Evolutionary conservation across 2,113 vertebrate genomes (phyloP).

Genomic region (Pituophis catenifer): DNA sequence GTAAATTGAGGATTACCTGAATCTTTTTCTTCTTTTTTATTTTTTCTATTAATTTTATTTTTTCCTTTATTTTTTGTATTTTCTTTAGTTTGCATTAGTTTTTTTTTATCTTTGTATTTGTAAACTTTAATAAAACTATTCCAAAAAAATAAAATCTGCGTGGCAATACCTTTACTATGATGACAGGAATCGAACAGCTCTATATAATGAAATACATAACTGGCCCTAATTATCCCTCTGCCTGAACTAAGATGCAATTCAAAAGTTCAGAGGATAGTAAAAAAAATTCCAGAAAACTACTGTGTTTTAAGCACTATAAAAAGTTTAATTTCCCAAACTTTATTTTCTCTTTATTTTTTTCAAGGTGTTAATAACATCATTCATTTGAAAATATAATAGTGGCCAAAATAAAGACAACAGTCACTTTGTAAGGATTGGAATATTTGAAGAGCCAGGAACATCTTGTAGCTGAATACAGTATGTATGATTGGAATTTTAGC

Average conservation of each 20-base stretch:
- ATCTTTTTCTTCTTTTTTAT: background rate
- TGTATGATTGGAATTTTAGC: background rate
- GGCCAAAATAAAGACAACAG: background rate
- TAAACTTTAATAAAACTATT: background rate
- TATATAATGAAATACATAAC: background rate
- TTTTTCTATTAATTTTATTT: background rate
- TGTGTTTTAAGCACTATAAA: background rate
- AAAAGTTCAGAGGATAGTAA: background rate
- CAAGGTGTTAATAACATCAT: background rate
- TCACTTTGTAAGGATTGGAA: background rate
- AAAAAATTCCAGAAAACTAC: background rate
- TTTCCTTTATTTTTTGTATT: background rate
- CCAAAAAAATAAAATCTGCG: background rate
- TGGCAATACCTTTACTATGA: background rate
- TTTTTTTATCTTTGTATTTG: background rate
- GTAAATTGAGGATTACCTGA: background rate
- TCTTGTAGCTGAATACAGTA: background rate
- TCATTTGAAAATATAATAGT: background rate
- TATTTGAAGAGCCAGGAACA: background rate
- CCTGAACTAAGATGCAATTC: background rate
- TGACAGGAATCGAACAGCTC: background rate
- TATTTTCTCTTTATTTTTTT: background rate
- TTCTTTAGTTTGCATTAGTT: background rate
- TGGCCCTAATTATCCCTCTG: background rate
- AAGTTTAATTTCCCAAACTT: background rate